Evolutionary conservation across 2,797 vertebrate genomes (phyloP), one percentile per base, ranked within the genome.

Genomic region (Myotis findleyi): DNA sequence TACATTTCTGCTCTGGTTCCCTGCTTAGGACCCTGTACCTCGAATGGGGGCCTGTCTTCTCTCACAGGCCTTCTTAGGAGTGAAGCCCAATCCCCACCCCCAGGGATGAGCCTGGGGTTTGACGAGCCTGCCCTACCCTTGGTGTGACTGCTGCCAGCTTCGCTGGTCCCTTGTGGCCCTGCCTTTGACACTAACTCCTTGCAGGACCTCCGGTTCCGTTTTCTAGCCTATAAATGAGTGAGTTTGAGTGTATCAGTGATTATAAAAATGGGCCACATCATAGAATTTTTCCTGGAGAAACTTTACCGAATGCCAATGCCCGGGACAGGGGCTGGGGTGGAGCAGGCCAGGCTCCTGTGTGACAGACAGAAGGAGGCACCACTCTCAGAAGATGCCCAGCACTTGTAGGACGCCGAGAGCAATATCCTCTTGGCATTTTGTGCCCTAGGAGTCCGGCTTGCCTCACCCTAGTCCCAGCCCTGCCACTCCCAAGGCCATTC

Each of bases 51-150:
- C 38, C 64, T 77, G 44, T 91, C 62, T 92, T 87, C 82, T 72
- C 68, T 93, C 41, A 55, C 5, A 90, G 66, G 38, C 76, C 69
- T 94, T 87, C 68, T 82, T 55, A 69, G 94, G 47, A 94, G 17
- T 2, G 18, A 30, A 89, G 73, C 69, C 87, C 87, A 91, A 16
- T n/a, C 44, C 25, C 30, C 30, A 53, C 51, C n/a, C 21, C 17
- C 33, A 3, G 3, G 72, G 49, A 59, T 6, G n/a, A 69, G 36
- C 73, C 69, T 7, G 20, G 73, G 13, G 30, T 93, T 69, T 87
- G 53, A 89, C 64, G 72, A 90, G 72, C 76, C 77, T 69, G 84
- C 83, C 72, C 59, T 94, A 38, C 94, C 76, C 62, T 86, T 75
- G 73, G 72, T 57, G 36, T 75, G 47, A 69, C 87, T 87, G n/a